Conservation (phyloP, 2,113 vertebrate species). For the Acrocephalus kingi region DNA sequence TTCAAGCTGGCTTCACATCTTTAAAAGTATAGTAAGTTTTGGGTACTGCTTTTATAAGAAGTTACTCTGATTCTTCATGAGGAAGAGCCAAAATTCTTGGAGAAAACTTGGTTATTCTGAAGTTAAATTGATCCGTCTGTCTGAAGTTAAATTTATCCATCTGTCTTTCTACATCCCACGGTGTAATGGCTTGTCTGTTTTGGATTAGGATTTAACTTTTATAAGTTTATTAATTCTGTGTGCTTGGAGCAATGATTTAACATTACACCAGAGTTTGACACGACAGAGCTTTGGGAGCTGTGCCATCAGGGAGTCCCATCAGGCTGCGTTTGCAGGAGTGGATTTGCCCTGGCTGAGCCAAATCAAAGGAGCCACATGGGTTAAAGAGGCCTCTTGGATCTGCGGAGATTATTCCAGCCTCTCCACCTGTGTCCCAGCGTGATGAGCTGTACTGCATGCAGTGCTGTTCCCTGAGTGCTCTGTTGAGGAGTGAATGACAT, state of each 20-base stretch:
- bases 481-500: fast-evolving
- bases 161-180: not conserved
- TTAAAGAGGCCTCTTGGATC: not conserved
- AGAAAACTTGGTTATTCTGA: not conserved
- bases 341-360: not conserved
- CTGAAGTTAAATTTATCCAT: not conserved
- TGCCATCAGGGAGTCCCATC: not conserved
- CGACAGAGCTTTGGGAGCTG: not conserved
- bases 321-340: not conserved
- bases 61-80: not conserved
- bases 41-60: not conserved
- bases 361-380: not conserved
- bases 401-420: not conserved
- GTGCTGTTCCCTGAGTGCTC: not conserved
- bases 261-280: not conserved
- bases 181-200: not conserved
- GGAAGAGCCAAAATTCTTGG: not conserved
- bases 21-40: not conserved
- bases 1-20: not conserved
- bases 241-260: not conserved
- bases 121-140: not conserved
- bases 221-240: not conserved
- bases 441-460: fast-evolving
- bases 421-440: not conserved
- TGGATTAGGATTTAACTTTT: not conserved